Conservation (phyloP, 2,797 vertebrate genomes). For the Bryconaethiops microstoma region DNA sequence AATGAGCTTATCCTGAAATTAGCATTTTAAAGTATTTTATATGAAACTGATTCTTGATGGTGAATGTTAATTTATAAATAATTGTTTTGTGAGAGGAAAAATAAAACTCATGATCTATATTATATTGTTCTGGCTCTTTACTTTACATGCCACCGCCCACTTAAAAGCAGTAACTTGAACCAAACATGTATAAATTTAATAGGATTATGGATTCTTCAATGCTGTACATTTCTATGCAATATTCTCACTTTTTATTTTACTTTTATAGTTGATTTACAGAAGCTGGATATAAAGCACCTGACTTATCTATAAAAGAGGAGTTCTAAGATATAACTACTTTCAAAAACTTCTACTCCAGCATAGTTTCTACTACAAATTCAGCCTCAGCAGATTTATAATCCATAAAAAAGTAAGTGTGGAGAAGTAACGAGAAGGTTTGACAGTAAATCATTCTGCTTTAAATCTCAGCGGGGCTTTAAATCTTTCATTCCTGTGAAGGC, state of each 20-base stretch:
- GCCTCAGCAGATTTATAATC: background rate
- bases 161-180: too few relatives aligned
- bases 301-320: background rate
- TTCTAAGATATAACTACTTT: background rate
- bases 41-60: slow-evolving; percentile 61
- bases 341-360: background rate
- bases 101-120: slow-evolving; percentile 66
- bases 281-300: background rate
- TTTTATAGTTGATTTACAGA: background rate
- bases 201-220: too few relatives aligned
- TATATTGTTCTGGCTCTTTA: slow-evolving; percentile 11
- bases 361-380: background rate
- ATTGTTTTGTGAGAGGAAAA: slow-evolving; percentile 70
- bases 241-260: background rate
- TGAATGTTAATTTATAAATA: slow-evolving; percentile 79
- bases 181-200: too few relatives aligned
- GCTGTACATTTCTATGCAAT: background rate
- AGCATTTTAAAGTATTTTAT: slow-evolving; percentile 72
- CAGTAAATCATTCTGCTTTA: background rate
- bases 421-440: background rate
- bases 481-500: background rate
- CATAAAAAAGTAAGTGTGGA: background rate
- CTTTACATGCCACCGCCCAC: background rate
- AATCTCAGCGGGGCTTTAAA: background rate
- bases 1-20: slow-evolving; percentile 59